Conservation (phyloP, 1,140 invertebrate genomes). For the Drosophila persimilis region DNA sequence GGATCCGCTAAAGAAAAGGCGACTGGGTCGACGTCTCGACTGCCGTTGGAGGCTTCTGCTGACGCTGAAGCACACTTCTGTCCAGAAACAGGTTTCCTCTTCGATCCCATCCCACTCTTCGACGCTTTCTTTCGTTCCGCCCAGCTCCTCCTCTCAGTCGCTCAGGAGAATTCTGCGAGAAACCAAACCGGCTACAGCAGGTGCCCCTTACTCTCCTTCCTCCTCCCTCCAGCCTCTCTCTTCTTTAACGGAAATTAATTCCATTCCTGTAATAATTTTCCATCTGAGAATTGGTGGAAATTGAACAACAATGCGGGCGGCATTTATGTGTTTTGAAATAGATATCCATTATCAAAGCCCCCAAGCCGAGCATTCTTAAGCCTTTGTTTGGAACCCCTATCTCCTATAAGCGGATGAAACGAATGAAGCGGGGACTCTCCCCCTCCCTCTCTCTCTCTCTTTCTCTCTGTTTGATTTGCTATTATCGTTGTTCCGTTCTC, state of each 20-base stretch:
- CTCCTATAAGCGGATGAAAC: background rate
- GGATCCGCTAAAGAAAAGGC: conserved; percentile 27
- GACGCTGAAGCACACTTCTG: too few species aligned
- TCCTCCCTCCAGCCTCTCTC: conserved; percentile 8
- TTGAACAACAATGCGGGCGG: conserved; percentile 27
- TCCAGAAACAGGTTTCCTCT: conserved; percentile 30
- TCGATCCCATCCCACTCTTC: conserved; percentile 25
- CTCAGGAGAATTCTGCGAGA: conserved; percentile 18
- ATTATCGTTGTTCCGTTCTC: conserved; percentile 21
- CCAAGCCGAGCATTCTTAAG: conserved; percentile 7
- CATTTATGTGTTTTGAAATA: conserved; percentile 10
- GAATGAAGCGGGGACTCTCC: background rate
- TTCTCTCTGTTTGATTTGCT: conserved; percentile 1
- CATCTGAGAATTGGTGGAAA: conserved; percentile 31
- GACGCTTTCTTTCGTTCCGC: conserved; percentile 48
- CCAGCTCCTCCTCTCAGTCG: conserved; percentile 24
- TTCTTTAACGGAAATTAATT: conserved; percentile 38
- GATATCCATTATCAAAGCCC: conserved; percentile 18
- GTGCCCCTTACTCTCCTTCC: conserved; percentile 18
- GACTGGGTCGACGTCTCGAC: conserved; percentile 40
- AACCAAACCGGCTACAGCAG: conserved; percentile 43
- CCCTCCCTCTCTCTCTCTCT: conserved; percentile 15
- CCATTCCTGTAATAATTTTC: conserved; percentile 42
- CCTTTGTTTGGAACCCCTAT: conserved; percentile 30
- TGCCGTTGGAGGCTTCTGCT: background rate